These are phyloP conservation scores for Drosophila setosimentum DNA, from an alignment of 2,888 invertebrate genomes.

Conservation along the genomic window DNA sequence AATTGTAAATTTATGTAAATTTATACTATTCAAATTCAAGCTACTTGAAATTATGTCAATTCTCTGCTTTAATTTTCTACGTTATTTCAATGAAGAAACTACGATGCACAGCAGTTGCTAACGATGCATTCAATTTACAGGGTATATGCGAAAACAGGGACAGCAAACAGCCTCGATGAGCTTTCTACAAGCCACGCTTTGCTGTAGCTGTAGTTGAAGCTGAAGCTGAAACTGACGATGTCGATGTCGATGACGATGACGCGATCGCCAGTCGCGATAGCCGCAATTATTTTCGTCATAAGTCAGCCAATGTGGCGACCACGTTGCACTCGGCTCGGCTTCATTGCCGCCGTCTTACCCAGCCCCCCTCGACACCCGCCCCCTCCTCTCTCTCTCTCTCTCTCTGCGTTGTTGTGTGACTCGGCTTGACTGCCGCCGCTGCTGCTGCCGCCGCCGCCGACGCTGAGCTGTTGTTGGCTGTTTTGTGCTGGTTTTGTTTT, in stretches of 20 bases:
- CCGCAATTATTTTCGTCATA: conserved; percentile 80
- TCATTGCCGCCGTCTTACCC: background rate
- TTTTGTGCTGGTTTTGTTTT: conserved; percentile 61
- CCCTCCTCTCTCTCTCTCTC: background rate
- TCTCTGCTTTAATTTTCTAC: background rate
- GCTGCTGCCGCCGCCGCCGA: conserved; percentile 38
- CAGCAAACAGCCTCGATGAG: conserved; percentile 40
- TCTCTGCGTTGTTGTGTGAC: conserved; percentile 15
- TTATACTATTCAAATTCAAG: background rate
- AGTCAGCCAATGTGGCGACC: conserved; percentile 81
- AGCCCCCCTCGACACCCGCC: no score
- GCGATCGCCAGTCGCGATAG: conserved; percentile 76
- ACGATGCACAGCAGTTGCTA: background rate
- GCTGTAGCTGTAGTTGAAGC: conserved; percentile 7
- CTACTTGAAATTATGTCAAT: background rate
- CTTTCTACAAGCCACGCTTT: conserved; percentile 54
- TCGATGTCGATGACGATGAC: conserved; percentile 71
- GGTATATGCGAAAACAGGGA: conserved; percentile 30
- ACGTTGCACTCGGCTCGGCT: conserved; percentile 52
- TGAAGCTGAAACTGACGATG: conserved; percentile 13
- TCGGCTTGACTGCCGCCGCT: conserved; percentile 36
- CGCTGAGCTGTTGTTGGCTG: conserved; percentile 38
- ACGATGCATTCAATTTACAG: conserved; percentile 9
- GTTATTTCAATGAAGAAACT: background rate
- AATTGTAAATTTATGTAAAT: background rate